These are phyloP conservation scores for Zelostemma sp. DNA, from an alignment of 1,140 invertebrate genomes.

Conservation along the genomic window DNA sequence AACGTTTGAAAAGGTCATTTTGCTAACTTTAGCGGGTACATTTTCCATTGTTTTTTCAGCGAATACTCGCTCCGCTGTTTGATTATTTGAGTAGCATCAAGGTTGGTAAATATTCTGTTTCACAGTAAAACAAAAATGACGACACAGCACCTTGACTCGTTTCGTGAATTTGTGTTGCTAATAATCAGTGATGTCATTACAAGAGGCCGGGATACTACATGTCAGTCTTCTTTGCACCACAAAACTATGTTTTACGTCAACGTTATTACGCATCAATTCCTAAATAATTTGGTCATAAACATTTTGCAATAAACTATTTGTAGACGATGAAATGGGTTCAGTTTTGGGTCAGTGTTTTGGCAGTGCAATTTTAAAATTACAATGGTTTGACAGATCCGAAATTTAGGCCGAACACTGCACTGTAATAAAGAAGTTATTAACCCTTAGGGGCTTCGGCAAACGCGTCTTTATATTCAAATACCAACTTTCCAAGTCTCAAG, in stretches of 20 bases:
- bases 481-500: too few species aligned
- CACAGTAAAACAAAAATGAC: slow-evolving; percentile 32
- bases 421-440: background rate
- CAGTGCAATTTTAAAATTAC: too few species aligned
- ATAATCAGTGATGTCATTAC: slow-evolving; percentile 45
- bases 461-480: background rate
- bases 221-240: slow-evolving; percentile 10
- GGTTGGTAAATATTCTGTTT: slow-evolving; percentile 6
- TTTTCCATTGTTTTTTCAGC: background rate
- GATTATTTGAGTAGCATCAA: slow-evolving; percentile 1
- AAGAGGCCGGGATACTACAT: slow-evolving; percentile 24
- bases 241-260: slow-evolving; percentile 7
- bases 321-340: too few species aligned
- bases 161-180: slow-evolving; percentile 39
- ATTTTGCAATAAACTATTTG: too few species aligned
- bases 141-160: slow-evolving; percentile 37
- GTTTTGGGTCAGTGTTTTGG: too few species aligned
- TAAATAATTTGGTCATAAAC: too few species aligned
- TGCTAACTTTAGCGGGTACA: background rate
- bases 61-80: too few species aligned
- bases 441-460: background rate
- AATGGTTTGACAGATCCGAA: too few species aligned
- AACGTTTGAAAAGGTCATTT: background rate
- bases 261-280: too few species aligned
- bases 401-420: background rate